Evolutionary conservation across 1,140 invertebrate species (phyloP).

Genomic region (Anagrus nilaparvatae): DNA sequence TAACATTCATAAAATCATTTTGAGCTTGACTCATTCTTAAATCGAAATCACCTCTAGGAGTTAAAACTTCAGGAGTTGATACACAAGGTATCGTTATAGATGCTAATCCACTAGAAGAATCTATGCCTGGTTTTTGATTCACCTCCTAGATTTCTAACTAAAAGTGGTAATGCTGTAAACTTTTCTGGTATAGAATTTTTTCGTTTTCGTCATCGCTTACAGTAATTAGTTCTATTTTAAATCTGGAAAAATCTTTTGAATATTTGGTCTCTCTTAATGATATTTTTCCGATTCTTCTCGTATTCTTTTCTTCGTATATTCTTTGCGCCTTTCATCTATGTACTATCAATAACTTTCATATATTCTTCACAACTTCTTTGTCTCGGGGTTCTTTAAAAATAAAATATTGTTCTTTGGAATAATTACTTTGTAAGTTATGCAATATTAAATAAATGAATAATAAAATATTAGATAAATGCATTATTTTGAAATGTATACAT

Average conservation of each 20-base stretch:
- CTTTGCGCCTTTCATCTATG: conserved; percentile 98
- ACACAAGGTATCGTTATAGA: conserved; percentile 78
- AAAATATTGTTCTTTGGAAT: conserved; percentile 3
- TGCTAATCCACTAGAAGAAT: conserved; percentile 74
- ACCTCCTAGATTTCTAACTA: conserved; percentile 81
- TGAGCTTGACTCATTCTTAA: conserved; percentile 96
- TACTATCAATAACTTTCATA: conserved; percentile 97
- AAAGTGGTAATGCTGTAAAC: conserved; percentile 92
- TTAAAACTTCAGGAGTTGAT: conserved; percentile 66
- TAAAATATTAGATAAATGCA: background rate
- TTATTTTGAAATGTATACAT: conserved; percentile 40
- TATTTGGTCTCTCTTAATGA: conserved; percentile 97
- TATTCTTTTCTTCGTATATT: conserved; percentile 77
- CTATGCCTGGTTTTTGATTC: conserved; percentile 72
- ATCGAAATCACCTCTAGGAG: conserved; percentile 85
- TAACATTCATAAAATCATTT: conserved; percentile 99
- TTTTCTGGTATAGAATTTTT: conserved; percentile 90
- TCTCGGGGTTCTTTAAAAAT: conserved; percentile 85
- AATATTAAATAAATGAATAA: background rate
- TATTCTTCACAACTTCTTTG: conserved; percentile 99
- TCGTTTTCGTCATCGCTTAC: conserved; percentile 88
- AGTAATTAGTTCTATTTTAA: conserved; percentile 77
- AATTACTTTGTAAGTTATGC: too few relatives aligned
- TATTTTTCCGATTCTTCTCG: conserved; percentile 91
- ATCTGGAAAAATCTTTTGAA: conserved; percentile 99